Percentiles rank a stretch among this genome's conserved stretches.
Evolutionary conservation across 1,140 invertebrate species (phyloP).

Genomic region (Achatina immaculata): DNA sequence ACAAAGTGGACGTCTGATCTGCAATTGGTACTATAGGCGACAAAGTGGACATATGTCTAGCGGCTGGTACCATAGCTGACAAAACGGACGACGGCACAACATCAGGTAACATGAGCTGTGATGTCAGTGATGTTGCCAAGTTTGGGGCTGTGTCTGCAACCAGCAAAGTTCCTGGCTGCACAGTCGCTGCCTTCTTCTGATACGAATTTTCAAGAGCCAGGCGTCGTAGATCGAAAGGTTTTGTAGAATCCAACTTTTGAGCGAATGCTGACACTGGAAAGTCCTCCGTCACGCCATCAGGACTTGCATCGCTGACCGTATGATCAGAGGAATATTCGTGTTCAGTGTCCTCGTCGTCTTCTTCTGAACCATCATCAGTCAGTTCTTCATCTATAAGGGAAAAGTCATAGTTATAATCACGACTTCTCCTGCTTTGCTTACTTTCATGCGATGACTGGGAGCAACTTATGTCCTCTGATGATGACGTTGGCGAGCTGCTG

Average conservation of each 20-base stretch:
- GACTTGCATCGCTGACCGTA: too few relatives aligned
- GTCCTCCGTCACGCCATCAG: too few relatives aligned
- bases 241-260: not conserved
- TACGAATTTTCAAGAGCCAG: not conserved
- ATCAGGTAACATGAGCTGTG: not conserved
- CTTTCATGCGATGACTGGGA: not conserved
- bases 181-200: not conserved
- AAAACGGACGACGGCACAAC: not conserved
- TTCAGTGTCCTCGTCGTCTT: not conserved
- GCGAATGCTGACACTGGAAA: not conserved
- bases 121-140: not conserved
- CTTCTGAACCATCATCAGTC: not conserved
- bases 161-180: not conserved
- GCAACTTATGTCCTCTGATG: not conserved
- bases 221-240: not conserved
- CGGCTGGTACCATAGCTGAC: too few relatives aligned
- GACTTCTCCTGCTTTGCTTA: not conserved
- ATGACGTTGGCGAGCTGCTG: not conserved
- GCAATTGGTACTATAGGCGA: not conserved
- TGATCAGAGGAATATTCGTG: too few relatives aligned
- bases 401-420: not conserved
- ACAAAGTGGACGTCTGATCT: not conserved
- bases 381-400: constrained; percentile 14
- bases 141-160: not conserved
- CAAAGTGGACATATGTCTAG: too few relatives aligned